Base-by-base conservation (phyloP, 2,888 invertebrate genomes). In the Pammene fasciana region DNA sequence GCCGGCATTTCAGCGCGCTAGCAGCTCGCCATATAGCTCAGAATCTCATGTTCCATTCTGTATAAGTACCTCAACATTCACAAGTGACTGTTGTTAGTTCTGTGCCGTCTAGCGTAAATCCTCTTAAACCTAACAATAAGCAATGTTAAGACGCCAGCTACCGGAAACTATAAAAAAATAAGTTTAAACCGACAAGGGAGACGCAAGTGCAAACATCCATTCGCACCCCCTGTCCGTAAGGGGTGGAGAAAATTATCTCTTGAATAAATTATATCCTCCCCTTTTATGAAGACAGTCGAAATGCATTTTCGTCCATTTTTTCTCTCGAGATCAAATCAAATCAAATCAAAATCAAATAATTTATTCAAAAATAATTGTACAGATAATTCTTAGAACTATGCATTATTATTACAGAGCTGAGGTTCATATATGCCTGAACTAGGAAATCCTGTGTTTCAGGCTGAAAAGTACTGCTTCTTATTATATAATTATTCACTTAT, bases 181-280 rank as follows among this genome's bases (percentile, higher is more conserved):
- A 65, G 11, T 65, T 60, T 65, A 65, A 65, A 68, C 11, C 10
- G 60, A 46, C 65, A 54, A 56, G 52, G 57, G 68, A 34, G 68
- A 60, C 76, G 79, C 75, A 79, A 78, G 79, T 80, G 78, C 87
- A 90, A 91, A 90, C 89, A 89, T 86, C 86, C 84, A 85, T 86
- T 83, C 84, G 82, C 82, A 80, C 78, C 83, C 88, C 87, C 87
- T 80, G 84, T 86, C 84, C 84, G 11, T 86, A 84, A 86, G 87
- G 88, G 87, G 87, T 86, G 86, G 86, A 91, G 92, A 89, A 91
- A 92, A 92, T 92, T 92, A 92, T 92, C 91, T 90, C 87, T 85
- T 92, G 92, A 92, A 92, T 92, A 92, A 92, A 92, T 92, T 91
- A 92, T 91, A 90, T 90, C 90, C 86, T 85, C 86, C 83, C 89